phyloP scores from a whole-genome alignment of 2,888 invertebrate species.

The Abscondita cerata region DNA sequence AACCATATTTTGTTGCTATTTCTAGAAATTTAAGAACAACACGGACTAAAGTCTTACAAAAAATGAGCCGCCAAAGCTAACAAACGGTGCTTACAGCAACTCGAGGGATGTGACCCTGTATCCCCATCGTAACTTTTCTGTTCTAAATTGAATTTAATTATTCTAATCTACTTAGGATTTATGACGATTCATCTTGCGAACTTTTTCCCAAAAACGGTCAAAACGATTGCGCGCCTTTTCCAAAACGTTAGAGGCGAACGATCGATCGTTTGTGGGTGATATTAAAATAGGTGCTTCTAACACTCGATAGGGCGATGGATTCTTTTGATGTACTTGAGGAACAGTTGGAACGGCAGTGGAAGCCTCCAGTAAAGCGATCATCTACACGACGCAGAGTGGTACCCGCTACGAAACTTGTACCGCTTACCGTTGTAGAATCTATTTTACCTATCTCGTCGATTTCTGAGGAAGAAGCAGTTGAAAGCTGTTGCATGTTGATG shows the following conservation, averaged over 20 bases:
- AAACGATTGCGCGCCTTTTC: constrained; percentile 84
- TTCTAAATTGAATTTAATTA: constrained; percentile 30
- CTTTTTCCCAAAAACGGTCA: constrained; percentile 83
- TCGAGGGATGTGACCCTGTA: constrained; percentile 33
- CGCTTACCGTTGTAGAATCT: constrained; percentile 34
- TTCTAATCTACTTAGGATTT: constrained; percentile 28
- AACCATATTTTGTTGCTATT: constrained; percentile 36
- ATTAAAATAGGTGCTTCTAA: constrained; percentile 34
- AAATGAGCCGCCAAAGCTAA: constrained; percentile 40
- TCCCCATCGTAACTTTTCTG: constrained; percentile 31
- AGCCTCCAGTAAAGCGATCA: constrained; percentile 62
- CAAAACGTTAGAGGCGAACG: constrained; percentile 75
- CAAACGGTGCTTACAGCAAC: constrained; percentile 37
- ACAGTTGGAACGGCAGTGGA: constrained; percentile 52
- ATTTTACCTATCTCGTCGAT: constrained; percentile 23
- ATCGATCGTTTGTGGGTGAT: constrained; percentile 56
- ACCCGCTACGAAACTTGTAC: constrained; percentile 58
- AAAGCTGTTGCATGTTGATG: constrained; percentile 33
- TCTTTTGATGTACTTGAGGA: constrained; percentile 32
- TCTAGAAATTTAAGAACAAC: constrained; percentile 33
- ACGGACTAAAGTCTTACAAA: constrained; percentile 35
- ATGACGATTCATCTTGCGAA: constrained; percentile 39
- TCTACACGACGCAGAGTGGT: constrained; percentile 63
- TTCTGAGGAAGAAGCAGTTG: constrained; percentile 37
- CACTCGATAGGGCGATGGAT: constrained; percentile 30